These are phyloP conservation scores for Tenthredo scrophulariae DNA, from an alignment of 2,888 invertebrate species.

Conservation along the genomic window DNA sequence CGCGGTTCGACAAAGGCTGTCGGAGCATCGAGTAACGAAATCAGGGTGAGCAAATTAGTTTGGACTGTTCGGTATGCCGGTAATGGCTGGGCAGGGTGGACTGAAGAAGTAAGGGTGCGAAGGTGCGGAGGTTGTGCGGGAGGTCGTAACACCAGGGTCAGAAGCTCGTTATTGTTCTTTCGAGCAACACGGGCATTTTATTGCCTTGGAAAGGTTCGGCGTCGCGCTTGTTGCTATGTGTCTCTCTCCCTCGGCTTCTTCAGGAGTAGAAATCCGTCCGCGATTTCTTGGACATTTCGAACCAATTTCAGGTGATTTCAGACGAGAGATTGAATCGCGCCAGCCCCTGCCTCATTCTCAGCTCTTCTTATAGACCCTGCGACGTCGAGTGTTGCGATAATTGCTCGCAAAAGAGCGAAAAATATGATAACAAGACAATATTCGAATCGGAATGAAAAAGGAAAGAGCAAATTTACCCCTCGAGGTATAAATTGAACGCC, in stretches of 20 bases:
- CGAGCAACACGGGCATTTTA: slow-evolving; percentile 41
- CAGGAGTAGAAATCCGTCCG: neutral
- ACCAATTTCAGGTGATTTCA: slow-evolving; percentile 30
- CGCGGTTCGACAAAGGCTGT: slow-evolving; percentile 1
- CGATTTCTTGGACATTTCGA: slow-evolving; percentile 19
- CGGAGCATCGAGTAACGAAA: slow-evolving; percentile 36
- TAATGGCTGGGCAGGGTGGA: slow-evolving; percentile 45
- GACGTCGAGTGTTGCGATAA: slow-evolving; percentile 8
- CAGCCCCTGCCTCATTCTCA: neutral
- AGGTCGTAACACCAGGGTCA: slow-evolving; percentile 21
- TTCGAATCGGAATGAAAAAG: neutral
- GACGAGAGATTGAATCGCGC: slow-evolving; percentile 14
- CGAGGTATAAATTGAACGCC: neutral
- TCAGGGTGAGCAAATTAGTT: slow-evolving; percentile 48
- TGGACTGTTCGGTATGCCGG: slow-evolving; percentile 47
- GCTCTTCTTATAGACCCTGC: neutral
- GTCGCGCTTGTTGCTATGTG: slow-evolving; percentile 8
- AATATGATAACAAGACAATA: neutral
- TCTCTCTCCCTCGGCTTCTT: neutral
- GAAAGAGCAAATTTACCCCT: neutral
- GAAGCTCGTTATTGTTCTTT: slow-evolving; percentile 45
- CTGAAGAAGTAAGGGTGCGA: neutral
- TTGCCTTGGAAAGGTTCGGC: slow-evolving; percentile 25
- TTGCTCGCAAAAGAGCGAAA: neutral
- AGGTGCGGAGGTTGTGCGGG: neutral